A percentile compares a stretch with the other conserved stretches of the same genome.
phyloP scores from a whole-genome alignment of 2,888 invertebrate species.

The Epistrophe grossulariae region DNA sequence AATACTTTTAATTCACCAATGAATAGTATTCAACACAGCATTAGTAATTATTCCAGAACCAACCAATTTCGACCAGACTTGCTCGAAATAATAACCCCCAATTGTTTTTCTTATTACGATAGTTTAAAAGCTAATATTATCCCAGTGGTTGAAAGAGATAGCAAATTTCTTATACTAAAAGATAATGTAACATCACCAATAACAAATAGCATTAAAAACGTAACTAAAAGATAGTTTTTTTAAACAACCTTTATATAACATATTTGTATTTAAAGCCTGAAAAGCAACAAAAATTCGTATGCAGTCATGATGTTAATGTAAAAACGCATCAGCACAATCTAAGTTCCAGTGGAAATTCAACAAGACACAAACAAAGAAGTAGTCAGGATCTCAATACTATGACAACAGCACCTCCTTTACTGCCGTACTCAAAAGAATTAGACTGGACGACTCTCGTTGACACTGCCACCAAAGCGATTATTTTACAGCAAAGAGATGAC shows the following conservation, averaged over 20 bases:
- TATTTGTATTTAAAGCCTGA: conserved; percentile 77
- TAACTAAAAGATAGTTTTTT: conserved; percentile 3
- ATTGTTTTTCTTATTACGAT: background rate
- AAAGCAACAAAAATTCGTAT: conserved; percentile 65
- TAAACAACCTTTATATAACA: conserved; percentile 78
- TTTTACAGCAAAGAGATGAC: conserved; percentile 78
- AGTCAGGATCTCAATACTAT: conserved; percentile 76
- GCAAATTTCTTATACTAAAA: background rate
- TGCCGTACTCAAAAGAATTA: conserved; percentile 89
- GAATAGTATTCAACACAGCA: conserved; percentile 79
- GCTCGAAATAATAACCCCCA: conserved; percentile 86
- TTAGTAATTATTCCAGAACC: conserved; percentile 78
- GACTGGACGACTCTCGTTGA: conserved; percentile 93
- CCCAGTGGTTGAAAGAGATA: conserved; percentile 17
- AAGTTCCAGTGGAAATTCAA: conserved; percentile 70
- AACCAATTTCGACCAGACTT: conserved; percentile 92
- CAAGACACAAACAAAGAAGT: conserved; percentile 50
- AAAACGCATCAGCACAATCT: conserved; percentile 59
- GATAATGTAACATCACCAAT: conserved; percentile 18
- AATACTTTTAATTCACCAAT: conserved; percentile 84
- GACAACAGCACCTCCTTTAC: conserved; percentile 84
- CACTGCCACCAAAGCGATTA: conserved; percentile 90
- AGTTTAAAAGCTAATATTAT: conserved; percentile 30
- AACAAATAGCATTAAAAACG: conserved; percentile 40
- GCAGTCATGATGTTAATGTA: background rate